Percentiles rank a stretch among this genome's conserved stretches.
These are phyloP conservation scores for Micromussa lordhowensis DNA, from an alignment of 92 coral and sea anemone genomes.

Conservation along the genomic window DNA sequence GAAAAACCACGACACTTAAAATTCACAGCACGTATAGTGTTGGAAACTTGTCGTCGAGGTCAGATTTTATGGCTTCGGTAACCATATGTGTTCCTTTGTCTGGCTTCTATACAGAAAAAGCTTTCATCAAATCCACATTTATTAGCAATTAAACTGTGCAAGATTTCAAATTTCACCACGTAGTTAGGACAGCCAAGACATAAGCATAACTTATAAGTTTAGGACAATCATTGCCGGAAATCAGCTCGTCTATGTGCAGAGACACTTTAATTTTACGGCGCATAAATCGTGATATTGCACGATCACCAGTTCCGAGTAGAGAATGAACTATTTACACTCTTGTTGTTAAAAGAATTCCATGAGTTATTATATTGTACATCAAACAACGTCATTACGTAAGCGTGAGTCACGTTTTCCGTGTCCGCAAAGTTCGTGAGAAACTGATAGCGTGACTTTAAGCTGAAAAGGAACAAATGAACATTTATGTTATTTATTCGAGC, in stretches of 20 bases:
- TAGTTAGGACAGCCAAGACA: background rate
- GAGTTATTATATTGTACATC: background rate
- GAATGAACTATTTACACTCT: background rate
- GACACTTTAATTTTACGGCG: background rate
- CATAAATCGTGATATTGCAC: slow-evolving; percentile 5
- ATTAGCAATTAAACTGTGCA: background rate
- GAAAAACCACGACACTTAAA: background rate
- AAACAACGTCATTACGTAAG: background rate
- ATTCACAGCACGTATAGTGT: slow-evolving; percentile 35
- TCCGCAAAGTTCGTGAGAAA: background rate
- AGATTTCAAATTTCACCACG: slow-evolving; percentile 7
- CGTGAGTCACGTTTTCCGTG: background rate
- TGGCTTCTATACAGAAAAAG: background rate
- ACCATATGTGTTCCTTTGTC: background rate
- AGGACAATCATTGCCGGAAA: slow-evolving; percentile 35
- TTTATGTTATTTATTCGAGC: background rate
- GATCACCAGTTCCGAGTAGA: background rate
- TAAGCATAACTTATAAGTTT: background rate
- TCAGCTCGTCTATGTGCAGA: background rate
- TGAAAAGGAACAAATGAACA: background rate
- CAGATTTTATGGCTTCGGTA: background rate
- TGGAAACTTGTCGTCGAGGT: slow-evolving; percentile 3
- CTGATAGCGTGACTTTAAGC: slow-evolving; percentile 15
- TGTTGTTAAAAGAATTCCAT: background rate
- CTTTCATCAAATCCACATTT: slow-evolving; percentile 4